Conservation (phyloP, 2,797 vertebrate genomes). For the Danio albolineatus region DNA sequence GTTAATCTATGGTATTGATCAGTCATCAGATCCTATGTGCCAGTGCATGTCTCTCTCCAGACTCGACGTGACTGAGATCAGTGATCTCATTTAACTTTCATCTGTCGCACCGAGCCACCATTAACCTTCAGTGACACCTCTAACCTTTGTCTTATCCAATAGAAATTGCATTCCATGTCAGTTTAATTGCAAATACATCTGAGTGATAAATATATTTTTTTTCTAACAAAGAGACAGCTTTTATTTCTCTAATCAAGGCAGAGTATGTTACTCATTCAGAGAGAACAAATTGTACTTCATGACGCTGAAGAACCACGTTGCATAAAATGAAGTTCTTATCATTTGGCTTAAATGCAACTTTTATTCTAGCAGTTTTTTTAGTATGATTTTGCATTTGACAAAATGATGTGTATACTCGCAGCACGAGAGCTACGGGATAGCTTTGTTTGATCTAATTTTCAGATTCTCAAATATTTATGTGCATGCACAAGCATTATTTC, state of each 20-base stretch:
- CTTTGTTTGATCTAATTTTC: neutral
- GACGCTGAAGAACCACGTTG: neutral
- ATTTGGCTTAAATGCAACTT: neutral
- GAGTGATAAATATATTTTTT: conserved; percentile 46
- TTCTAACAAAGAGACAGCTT: conserved; percentile 28
- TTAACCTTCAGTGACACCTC: conserved; percentile 62
- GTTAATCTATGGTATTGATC: conserved; percentile 60
- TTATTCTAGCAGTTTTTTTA: neutral
- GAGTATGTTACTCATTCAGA: neutral
- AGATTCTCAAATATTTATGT: conserved; percentile 32
- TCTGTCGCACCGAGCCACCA: conserved; percentile 56
- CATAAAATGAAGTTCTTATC: neutral
- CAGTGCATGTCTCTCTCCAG: conserved; percentile 45
- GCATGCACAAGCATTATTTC: conserved; percentile 7
- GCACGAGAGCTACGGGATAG: no score
- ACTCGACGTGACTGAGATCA: conserved; percentile 50
- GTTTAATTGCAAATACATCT: conserved; percentile 58
- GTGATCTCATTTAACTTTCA: conserved; percentile 61
- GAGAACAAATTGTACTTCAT: neutral
- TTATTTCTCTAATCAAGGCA: conserved; percentile 28
- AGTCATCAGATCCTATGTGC: conserved; percentile 52
- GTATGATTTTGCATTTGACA: neutral
- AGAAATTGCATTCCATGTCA: conserved; percentile 58
- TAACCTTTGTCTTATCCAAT: conserved; percentile 61
- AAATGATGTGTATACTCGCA: neutral